A percentile compares a stretch with the other conserved stretches of the same genome.
Conservation (phyloP, 2,113 vertebrate genomes). For the Galeopterus variegatus region DNA sequence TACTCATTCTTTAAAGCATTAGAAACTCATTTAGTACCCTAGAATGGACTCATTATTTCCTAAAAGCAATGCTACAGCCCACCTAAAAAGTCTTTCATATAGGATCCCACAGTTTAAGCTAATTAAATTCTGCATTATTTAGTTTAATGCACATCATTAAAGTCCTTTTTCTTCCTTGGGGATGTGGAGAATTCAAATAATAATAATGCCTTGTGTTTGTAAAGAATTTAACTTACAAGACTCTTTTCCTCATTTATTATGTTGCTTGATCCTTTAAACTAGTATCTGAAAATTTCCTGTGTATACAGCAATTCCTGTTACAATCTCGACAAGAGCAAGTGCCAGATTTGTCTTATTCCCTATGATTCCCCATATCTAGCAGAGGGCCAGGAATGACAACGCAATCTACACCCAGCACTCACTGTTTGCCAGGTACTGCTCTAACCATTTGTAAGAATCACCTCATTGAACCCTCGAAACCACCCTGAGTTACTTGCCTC, state of each 20-base stretch:
- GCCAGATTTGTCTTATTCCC: neutral
- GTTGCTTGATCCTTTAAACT: neutral
- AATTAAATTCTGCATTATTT: constrained; percentile 82
- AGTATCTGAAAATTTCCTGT: neutral
- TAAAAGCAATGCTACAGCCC: constrained; percentile 62
- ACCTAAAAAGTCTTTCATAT: constrained; percentile 75
- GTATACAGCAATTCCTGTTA: no score
- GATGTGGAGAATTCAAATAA: constrained; percentile 59
- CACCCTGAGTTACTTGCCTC: neutral
- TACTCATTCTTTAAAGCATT: constrained; percentile 54
- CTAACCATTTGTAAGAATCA: neutral
- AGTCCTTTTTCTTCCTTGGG: constrained; percentile 72
- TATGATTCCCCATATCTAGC: neutral
- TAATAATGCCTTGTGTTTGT: constrained; percentile 65
- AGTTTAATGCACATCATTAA: constrained; percentile 77
- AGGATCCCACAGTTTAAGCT: constrained; percentile 75
- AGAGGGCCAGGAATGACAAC: neutral
- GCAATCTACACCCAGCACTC: neutral
- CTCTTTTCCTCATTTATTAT: neutral
- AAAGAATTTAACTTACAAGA: constrained; percentile 63
- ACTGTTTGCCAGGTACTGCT: neutral
- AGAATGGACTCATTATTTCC: constrained; percentile 70
- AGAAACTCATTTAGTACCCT: constrained; percentile 60
- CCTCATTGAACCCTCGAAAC: neutral
- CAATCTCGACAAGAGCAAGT: rapidly evolving